Conservation (phyloP, 2,113 vertebrate genomes). For the Protomyctophum bolini region DNA sequence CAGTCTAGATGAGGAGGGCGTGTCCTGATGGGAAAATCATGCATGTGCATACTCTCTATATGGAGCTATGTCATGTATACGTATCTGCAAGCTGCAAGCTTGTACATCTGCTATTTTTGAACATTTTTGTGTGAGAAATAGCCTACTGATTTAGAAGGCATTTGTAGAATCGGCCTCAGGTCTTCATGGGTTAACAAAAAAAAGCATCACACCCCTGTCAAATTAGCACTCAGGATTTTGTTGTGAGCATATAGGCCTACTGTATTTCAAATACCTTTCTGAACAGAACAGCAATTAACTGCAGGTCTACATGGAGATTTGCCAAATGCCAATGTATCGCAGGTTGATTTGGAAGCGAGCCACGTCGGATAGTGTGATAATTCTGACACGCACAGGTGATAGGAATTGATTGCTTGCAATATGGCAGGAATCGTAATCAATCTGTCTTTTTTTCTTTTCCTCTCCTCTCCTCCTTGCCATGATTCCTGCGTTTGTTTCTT, state of each 20-base stretch:
- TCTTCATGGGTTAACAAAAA: too few species aligned
- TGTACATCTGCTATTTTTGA: too few species aligned
- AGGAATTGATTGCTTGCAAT: conserved; percentile 64
- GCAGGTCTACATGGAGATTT: conserved; percentile 42
- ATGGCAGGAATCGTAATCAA: conserved; percentile 69
- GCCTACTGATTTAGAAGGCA: too few species aligned
- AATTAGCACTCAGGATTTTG: too few species aligned
- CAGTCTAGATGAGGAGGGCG: too few species aligned
- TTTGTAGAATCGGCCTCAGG: too few species aligned
- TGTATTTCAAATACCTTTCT: conserved; percentile 38
- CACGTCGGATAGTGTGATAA: conserved; percentile 57
- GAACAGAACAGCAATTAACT: conserved; percentile 46
- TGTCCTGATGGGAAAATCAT: too few species aligned
- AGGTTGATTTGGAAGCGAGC: conserved; percentile 57
- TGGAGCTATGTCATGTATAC: too few species aligned
- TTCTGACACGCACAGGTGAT: conserved; percentile 57
- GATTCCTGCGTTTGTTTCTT: conserved; percentile 69
- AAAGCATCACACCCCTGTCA: too few species aligned
- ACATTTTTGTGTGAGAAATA: too few species aligned
- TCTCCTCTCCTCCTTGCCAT: conserved; percentile 58
- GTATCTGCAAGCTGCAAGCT: too few species aligned
- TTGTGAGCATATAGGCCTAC: conserved; percentile 24
- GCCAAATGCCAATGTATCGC: conserved; percentile 45
- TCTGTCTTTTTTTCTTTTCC: conserved; percentile 61
- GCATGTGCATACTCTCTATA: too few species aligned